Evolutionary conservation across 2,888 invertebrate genomes (phyloP).

Genomic region (Nomada hirtipes): DNA sequence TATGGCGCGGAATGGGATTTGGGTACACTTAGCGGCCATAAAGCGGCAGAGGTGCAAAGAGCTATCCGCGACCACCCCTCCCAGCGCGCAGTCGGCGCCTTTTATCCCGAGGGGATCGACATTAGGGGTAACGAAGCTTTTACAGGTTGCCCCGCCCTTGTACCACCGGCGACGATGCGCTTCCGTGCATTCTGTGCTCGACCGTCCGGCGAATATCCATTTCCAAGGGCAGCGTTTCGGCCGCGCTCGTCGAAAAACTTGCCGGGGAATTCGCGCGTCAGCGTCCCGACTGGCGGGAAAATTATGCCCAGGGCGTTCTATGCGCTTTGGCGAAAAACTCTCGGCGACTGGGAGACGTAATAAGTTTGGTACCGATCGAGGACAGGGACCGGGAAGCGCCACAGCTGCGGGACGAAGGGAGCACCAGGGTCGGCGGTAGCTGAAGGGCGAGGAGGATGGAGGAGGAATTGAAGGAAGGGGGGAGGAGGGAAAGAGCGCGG

Average conservation of each 20-base stretch:
- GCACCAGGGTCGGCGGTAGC: not conserved
- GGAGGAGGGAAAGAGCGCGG: constrained; percentile 32
- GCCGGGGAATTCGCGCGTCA: constrained; percentile 7
- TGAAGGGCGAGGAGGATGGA: constrained; percentile 8
- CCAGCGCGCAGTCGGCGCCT: constrained; percentile 69
- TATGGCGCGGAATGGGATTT: constrained; percentile 80
- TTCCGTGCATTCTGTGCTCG: constrained; percentile 42
- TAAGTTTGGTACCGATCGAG: constrained; percentile 10
- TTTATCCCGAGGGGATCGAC: constrained; percentile 72
- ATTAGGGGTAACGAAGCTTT: constrained; percentile 65
- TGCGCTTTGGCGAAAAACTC: not conserved
- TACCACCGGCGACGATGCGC: constrained; percentile 60
- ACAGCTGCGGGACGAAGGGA: not conserved
- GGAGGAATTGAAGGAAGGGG: constrained; percentile 30
- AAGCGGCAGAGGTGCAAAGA: constrained; percentile 82
- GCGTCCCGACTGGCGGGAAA: constrained; percentile 2
- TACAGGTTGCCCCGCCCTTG: constrained; percentile 60
- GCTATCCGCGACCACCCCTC: constrained; percentile 72
- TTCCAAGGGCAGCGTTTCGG: constrained; percentile 1
- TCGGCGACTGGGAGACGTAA: not conserved
- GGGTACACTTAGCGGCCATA: constrained; percentile 82
- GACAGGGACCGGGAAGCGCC: not conserved
- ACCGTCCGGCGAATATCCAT: not conserved
- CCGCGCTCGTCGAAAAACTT: not conserved
- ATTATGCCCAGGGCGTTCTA: not conserved